These are phyloP conservation scores for Nasonia giraulti DNA, from an alignment of 1,140 invertebrate species.

Conservation along the genomic window DNA sequence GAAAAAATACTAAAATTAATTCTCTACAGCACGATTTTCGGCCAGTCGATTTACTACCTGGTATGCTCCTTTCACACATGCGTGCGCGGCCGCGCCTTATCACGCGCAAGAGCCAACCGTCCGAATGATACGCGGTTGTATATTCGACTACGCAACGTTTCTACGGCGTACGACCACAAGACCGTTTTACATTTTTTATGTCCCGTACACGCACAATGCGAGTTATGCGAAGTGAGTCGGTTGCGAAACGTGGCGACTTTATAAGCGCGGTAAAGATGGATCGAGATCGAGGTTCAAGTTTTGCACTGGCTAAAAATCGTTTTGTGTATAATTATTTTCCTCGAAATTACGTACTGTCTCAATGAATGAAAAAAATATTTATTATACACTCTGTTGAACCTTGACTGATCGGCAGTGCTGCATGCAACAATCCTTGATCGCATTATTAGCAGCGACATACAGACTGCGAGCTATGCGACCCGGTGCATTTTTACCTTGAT, in stretches of 20 bases:
- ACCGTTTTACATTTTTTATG: not conserved
- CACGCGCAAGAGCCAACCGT: slow-evolving; percentile 3
- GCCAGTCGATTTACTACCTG: not conserved
- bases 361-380: not conserved
- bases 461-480: slow-evolving; percentile 28
- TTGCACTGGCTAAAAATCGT: too few species aligned
- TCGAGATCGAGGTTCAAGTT: too few species aligned
- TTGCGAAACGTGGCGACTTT: too few species aligned
- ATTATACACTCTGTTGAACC: not conserved
- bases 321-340: too few species aligned
- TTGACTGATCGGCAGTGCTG: slow-evolving; percentile 14
- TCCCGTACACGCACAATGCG: too few species aligned
- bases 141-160: not conserved
- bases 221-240: too few species aligned
- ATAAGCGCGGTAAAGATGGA: too few species aligned
- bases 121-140: slow-evolving; percentile 21
- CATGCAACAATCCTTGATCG: slow-evolving; percentile 45
- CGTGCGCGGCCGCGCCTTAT: not conserved
- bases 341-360: too few species aligned
- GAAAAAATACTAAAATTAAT: not conserved
- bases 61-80: slow-evolving; percentile 1
- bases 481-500: slow-evolving; percentile 22
- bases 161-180: not conserved
- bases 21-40: not conserved
- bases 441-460: slow-evolving; percentile 39